Evolutionary conservation across 2,113 vertebrate species (phyloP).

Genomic region (Tricholaema leucomelas): DNA sequence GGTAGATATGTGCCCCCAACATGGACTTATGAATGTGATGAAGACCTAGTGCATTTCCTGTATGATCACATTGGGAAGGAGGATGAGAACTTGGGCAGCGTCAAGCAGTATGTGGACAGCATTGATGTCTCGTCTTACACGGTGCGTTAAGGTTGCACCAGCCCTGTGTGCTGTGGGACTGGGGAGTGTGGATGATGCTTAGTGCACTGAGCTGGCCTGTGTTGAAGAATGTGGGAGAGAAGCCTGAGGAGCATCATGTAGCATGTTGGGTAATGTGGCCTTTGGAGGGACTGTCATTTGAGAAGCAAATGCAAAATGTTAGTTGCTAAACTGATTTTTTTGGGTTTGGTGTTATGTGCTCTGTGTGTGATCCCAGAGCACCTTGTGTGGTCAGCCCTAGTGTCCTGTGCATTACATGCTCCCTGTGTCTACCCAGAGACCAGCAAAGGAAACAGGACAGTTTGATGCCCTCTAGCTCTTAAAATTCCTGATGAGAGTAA

Average conservation of each 20-base stretch:
- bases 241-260: not conserved
- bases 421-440: not conserved
- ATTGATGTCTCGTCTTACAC: conserved; percentile 94
- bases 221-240: not conserved
- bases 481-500: not conserved
- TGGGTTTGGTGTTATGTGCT: not conserved
- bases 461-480: not conserved
- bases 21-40: conserved; percentile 95
- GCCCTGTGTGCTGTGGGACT: rapidly evolving
- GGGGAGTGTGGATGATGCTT: not conserved
- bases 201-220: not conserved
- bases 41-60: conserved; percentile 95
- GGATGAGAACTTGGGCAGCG: conserved; percentile 93
- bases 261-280: not conserved
- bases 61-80: conserved; percentile 95
- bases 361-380: not conserved
- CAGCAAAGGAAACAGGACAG: not conserved
- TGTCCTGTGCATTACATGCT: not conserved
- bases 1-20: conserved; percentile 89
- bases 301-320: not conserved
- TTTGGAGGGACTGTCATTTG: not conserved
- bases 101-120: conserved; percentile 96
- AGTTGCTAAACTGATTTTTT: not conserved
- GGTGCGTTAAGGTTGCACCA: conserved; percentile 56
- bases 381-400: not conserved